Conservation (phyloP, 2,113 vertebrate species). For the Psilopsiagon aurifrons region DNA sequence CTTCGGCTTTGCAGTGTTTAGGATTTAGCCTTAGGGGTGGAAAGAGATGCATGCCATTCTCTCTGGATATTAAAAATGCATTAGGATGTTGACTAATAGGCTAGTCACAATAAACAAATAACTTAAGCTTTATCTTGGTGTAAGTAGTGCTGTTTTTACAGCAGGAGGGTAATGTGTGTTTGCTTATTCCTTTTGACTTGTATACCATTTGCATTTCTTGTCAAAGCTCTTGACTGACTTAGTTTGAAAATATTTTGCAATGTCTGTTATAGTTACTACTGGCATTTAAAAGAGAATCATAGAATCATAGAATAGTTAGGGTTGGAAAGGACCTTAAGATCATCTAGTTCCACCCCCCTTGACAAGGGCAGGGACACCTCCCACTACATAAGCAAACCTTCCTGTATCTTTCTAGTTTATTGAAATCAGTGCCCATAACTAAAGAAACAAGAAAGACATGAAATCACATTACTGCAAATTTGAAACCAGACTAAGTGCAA, state of each 20-base stretch:
- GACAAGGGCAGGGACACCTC: too few species aligned
- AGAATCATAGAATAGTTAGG: too few species aligned
- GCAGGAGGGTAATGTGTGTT: background rate
- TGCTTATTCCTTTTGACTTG: background rate
- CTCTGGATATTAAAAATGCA: background rate
- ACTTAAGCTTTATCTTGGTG: background rate
- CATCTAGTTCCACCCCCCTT: too few species aligned
- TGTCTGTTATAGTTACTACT: background rate
- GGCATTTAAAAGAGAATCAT: background rate
- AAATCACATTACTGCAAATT: background rate
- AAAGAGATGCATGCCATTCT: background rate
- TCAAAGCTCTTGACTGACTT: background rate
- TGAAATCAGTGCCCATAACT: background rate
- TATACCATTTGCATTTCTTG: background rate
- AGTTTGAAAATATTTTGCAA: background rate
- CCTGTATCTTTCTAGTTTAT: background rate
- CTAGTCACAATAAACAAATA: background rate
- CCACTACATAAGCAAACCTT: background rate
- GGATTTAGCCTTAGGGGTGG: background rate
- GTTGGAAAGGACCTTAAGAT: too few species aligned
- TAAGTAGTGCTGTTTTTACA: background rate
- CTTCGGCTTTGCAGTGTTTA: background rate
- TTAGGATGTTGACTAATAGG: background rate
- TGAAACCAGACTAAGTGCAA: background rate
- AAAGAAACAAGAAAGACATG: background rate